phyloP scores from a whole-genome alignment of 2,797 vertebrate species.

The Falco concolor region DNA sequence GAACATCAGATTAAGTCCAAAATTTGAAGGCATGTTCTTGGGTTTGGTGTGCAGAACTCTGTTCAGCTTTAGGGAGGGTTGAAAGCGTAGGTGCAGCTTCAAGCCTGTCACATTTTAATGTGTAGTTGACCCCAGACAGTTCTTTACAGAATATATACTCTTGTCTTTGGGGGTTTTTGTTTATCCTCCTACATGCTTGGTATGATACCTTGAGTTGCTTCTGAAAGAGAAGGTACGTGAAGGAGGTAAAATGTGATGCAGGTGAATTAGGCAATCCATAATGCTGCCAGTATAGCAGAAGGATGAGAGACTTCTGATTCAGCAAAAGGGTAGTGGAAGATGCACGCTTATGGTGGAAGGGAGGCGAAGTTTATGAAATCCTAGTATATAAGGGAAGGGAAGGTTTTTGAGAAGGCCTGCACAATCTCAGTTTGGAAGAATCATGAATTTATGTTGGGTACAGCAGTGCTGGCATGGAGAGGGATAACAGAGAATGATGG shows the following conservation, averaged over 20 bases:
- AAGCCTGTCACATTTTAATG: neutral
- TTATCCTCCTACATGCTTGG: neutral
- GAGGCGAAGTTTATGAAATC: neutral
- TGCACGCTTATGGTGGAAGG: neutral
- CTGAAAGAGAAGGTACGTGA: neutral
- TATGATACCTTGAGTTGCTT: neutral
- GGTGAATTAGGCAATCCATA: neutral
- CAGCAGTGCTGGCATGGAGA: neutral
- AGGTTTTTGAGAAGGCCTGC: neutral
- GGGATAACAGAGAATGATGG: neutral
- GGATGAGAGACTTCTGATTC: neutral
- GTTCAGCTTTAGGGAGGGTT: neutral
- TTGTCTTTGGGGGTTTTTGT: neutral
- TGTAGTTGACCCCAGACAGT: neutral
- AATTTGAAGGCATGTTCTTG: neutral
- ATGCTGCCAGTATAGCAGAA: neutral
- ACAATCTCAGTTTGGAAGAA: neutral
- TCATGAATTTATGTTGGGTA: accelerated
- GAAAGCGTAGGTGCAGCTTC: neutral
- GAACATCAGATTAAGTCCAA: neutral
- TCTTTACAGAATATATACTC: neutral
- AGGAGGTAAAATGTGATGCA: neutral
- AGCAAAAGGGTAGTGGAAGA: neutral
- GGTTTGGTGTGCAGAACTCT: neutral
- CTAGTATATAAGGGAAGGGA: neutral